Conservation (phyloP, 53 echinoderm and acorn worm species). For the Actinopyga echinites region DNA sequence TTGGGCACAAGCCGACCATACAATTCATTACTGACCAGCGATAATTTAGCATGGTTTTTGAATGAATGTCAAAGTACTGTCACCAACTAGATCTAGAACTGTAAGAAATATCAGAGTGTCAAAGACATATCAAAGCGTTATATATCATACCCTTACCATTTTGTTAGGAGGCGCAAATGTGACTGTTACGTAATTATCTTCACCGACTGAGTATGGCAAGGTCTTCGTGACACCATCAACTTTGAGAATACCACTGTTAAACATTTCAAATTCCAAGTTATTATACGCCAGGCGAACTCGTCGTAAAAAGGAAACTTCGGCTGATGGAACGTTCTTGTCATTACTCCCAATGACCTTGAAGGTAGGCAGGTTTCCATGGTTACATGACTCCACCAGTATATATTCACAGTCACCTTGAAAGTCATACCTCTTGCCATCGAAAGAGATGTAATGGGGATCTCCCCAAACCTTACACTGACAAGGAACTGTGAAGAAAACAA, state of each 20-base stretch:
- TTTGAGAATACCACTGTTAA: neutral
- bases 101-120: neutral
- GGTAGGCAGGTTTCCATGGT: neutral
- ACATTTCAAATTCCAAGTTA: neutral
- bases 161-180: neutral
- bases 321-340: neutral
- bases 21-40: no score
- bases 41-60: no score
- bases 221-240: neutral
- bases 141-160: neutral
- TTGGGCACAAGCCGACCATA: no score
- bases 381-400: neutral
- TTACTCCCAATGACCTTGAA: neutral
- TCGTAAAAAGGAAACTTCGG: neutral
- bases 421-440: neutral
- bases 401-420: constrained; percentile 20
- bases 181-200: neutral
- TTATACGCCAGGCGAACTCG: neutral
- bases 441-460: constrained; percentile 11
- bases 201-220: neutral
- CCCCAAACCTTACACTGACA: neutral
- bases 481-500: neutral
- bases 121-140: neutral
- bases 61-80: neutral
- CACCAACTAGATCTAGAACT: no score